Evolutionary conservation across 1,140 invertebrate genomes (phyloP), one percentile per base, ranked within the genome.

Genomic region (Riptortus pedestris): DNA sequence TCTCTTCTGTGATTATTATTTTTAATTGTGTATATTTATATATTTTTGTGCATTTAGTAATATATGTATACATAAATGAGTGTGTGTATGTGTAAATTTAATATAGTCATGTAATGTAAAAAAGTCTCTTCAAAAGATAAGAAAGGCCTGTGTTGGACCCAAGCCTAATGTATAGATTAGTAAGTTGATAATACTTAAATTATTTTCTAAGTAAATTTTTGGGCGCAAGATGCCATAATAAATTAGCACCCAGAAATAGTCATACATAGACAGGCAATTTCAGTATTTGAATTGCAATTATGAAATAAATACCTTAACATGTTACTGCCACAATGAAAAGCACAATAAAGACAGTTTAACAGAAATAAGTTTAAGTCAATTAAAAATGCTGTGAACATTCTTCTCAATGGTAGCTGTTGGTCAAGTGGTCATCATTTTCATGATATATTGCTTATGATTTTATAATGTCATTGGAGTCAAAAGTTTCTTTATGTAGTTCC

Each of bases 1-100:
- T 55, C 51, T 55, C 20, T 26, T 24, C 51, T 55, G 51, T 55
- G 51, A 55, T 55, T 55, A 26, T 55, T 55, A 55, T 47, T 55
- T 55, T 20, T 55, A 18, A 24, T 7, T 55, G 20, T 55, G 24
- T 55, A 55, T 26, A 24, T 24, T 55, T 55, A 55, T 24, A 55
- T 55, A 22, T 52, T 52, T 20, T 55, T n/a, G 45, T 47, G 45
- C 22, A 20, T 16, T 12, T 55, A 24, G n/a, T 55, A 55, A 16
- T 26, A 24, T 24, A 18, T 27, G 24, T 24, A 24, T 20, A 55
- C 24, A 26, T 55, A 55, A 2, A 55, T 47, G 45, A 20, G 45
- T 47, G 45, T 47, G 18, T 47, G 45, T n/a, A 55, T 24, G 14
- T 55, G 51, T 55, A 55, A 24, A 24, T 20, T 24, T 12, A 24